Conservation (phyloP, 2,888 invertebrate species). For the Syrphus vitripennis region DNA sequence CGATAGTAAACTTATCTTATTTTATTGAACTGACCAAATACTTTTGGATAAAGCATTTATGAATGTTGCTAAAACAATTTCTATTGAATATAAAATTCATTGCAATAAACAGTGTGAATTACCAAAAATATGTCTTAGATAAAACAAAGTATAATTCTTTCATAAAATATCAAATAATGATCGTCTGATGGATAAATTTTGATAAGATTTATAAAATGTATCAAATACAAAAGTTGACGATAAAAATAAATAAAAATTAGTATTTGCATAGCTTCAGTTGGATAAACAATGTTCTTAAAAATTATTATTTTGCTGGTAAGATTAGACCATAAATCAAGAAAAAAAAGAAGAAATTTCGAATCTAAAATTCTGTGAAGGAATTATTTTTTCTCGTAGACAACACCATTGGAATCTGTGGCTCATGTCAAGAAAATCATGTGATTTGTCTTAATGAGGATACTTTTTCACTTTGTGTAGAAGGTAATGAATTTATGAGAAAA, state of each 20-base stretch:
- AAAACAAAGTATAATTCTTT: neutral
- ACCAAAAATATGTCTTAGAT: neutral
- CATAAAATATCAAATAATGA: neutral
- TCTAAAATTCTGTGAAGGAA: neutral
- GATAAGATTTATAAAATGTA: neutral
- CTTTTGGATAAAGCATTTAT: neutral
- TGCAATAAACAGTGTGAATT: neutral
- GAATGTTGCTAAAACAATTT: neutral
- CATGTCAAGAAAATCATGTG: constrained; percentile 28
- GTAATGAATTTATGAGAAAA: neutral
- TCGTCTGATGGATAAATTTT: neutral
- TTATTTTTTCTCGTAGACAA: constrained; percentile 17
- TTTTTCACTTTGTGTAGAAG: constrained; percentile 47
- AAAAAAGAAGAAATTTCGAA: neutral
- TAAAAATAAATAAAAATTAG: neutral
- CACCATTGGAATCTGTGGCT: neutral
- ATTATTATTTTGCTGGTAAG: neutral
- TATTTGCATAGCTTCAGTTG: neutral
- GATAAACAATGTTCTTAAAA: neutral
- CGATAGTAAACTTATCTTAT: neutral
- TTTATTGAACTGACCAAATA: neutral
- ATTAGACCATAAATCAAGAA: neutral
- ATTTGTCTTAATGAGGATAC: constrained; percentile 22
- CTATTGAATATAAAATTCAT: neutral
- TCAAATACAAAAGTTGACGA: neutral